These are phyloP conservation scores for Heloderma charlesbogerti DNA, from an alignment of 2,113 vertebrate genomes.

Conservation along the genomic window DNA sequence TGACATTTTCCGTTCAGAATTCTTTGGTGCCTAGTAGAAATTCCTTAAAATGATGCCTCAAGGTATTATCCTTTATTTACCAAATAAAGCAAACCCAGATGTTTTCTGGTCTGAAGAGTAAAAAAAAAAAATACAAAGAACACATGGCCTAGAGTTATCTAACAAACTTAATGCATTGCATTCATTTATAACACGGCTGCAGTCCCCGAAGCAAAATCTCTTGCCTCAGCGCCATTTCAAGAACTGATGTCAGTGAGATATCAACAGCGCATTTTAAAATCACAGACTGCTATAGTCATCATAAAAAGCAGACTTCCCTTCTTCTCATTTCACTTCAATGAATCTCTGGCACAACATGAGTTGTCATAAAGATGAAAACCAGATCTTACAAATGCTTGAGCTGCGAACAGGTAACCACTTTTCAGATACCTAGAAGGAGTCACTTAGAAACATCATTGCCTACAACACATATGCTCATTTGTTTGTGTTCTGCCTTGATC, in stretches of 20 bases:
- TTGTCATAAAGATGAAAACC: neutral
- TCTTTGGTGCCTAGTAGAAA: neutral
- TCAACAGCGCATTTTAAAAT: neutral
- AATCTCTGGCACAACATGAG: neutral
- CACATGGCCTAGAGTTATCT: neutral
- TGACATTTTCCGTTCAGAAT: constrained; percentile 11
- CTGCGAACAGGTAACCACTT: neutral
- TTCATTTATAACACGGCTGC: neutral
- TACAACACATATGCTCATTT: neutral
- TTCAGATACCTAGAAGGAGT: neutral
- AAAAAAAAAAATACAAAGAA: neutral
- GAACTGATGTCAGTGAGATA: neutral
- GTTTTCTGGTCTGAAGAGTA: constrained; percentile 5
- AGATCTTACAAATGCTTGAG: neutral
- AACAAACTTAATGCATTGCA: neutral
- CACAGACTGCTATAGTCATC: neutral
- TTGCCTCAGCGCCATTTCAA: neutral
- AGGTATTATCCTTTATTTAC: constrained; percentile 27
- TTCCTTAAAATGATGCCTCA: constrained; percentile 12
- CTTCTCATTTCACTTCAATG: neutral
- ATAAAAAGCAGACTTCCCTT: neutral
- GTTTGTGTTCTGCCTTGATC: neutral
- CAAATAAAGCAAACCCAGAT: neutral
- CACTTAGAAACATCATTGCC: neutral
- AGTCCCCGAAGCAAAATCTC: neutral